Base-by-base conservation (phyloP, 2,888 invertebrate genomes). In the Glaucopsyche alexis region DNA sequence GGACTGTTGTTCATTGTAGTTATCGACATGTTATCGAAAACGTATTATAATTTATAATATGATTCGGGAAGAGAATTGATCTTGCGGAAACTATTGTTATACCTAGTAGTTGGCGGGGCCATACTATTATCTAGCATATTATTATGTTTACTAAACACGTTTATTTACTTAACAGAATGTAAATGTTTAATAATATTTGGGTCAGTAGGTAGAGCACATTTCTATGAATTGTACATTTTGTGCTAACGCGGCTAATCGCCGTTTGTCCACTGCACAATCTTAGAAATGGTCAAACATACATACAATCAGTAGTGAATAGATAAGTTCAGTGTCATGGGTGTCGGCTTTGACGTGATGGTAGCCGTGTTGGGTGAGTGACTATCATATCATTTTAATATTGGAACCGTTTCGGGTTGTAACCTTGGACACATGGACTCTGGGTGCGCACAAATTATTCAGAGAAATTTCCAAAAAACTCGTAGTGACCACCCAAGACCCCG, bases 231-330 rank as follows among this genome's bases (percentile, higher is more conserved):
- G 19, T 60, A 29, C 11, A 29, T 29, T 1, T 60, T 60, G 55
- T 60, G 55, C 55, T 60, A 19, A 60, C 55, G 16, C 55, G 11
- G 19, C 19, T 60, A 60, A 60, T 60, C 6, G 19, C 13, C 19
- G 55, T 60, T 60, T 60, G 29, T 13, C 55, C 29, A 60, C 29
- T 60, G 60, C 60, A 60, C 60, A 29, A 60, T 13, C 29, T 60
- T 60, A 14, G 4, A 49, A 49, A 13, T 60, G 13, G 60, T 60
- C 9, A 19, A 52, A 52, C 42, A 19, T 55, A 9, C 9, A 38
- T 29, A 52, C 42, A 19, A 19, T 9, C 9, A 38, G 13, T 60
- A 60, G 60, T 60, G 16, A 29, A 19, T 11, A 19, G 29, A 8
- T 29, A 11, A 29, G 52, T 52, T 16, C 16, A 60, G 11, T 29